Evolutionary conservation across 1,140 invertebrate genomes (phyloP), one percentile per base, ranked within the genome.

Genomic region (Pogonognathellus flavescens): DNA sequence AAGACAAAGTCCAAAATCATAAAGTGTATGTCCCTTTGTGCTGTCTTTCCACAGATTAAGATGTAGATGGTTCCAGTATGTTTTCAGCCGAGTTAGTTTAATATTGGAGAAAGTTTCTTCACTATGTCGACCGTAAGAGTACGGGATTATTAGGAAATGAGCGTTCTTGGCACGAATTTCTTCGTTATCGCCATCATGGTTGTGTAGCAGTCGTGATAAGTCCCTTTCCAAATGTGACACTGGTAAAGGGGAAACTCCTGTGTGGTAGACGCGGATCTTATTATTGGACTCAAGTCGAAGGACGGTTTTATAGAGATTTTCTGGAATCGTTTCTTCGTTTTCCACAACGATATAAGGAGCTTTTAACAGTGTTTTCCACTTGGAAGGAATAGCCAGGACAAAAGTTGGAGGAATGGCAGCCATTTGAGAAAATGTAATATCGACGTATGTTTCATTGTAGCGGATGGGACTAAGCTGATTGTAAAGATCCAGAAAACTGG

Each of bases 401-500:
- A 89, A 89, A 7, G 85, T 88, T 18, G 88, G 88, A 55, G 88
- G 88, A 20, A 89, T 88, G 4, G 87, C 84, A 14, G 66, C 60
- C 82, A 89, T 87, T 84, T 89, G 88, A 72, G 87, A 85, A 72
- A 88, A 84, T 10, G 84, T 86, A 11, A 89, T 88, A 80, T 88
- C 86, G 8, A 89, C 86, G 41, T 87, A 84, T 9, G 88, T 89
- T n/a, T 84, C 60, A 72, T 89, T 89, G 50, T 83, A 89, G 14
- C 88, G 82, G 25, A 88, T 82, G 8, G 88, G 87, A 41, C 22
- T 76, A n/a, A 89, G 60, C 31, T 88, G 83, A 20, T 82, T 52
- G 55, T 83, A 84, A 1, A 89, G 52, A 20, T 89, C 88, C 16
- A 89, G 62, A 66, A 89, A 87, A 72, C 87, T 86, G 8, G 84